Evolutionary conservation across 2,113 vertebrate species (phyloP), one percentile per base, ranked within the genome.

Genomic region (Nansenia antarctica): DNA sequence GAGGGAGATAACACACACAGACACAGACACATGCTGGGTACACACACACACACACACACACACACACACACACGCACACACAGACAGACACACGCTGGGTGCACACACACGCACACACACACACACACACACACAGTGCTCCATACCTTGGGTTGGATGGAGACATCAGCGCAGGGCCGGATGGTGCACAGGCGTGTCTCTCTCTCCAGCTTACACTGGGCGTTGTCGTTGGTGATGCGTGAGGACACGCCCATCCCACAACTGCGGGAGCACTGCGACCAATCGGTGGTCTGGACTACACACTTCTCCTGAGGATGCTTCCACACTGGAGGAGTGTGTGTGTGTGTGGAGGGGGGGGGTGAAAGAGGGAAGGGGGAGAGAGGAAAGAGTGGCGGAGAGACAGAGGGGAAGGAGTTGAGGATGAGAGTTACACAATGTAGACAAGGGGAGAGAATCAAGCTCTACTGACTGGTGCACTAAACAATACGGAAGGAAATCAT

Each of bases 121-220:
- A 49, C n/a, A 9, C 22, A 53, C 22, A 53, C 18, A 53, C 18
- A 34, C 20, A 22, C 30, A 22, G 9, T 20, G 5, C 1, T 18
- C 9, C 3, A 22, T 73, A 94, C 93, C 92, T 93, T 92, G 18
- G 85, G 68, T 3, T 87, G 81, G 63, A 74, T 27, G 1, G 79
- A 57, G 2, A 83, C 70, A 64, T 85, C 72, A 27, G 76, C 73
- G 54, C 93, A 94, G 0, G 85, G 92, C 14, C 92, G 89, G 11
- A 93, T 14, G 67, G 87, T 91, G 62, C 93, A 94, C 61, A 94
- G 84, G 24, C 89, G 89, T 0, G 86, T 91, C 80, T 94, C 91
- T 61, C 86, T 91, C 73, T 90, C 65, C 72, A 93, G 83, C 59
- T 92, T 93, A 72, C 93, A 94, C 52, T 84, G 77, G 0, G 83